Conservation (phyloP, 37 sponge, comb jelly and placozoan species). For the Crambe crambe region DNA sequence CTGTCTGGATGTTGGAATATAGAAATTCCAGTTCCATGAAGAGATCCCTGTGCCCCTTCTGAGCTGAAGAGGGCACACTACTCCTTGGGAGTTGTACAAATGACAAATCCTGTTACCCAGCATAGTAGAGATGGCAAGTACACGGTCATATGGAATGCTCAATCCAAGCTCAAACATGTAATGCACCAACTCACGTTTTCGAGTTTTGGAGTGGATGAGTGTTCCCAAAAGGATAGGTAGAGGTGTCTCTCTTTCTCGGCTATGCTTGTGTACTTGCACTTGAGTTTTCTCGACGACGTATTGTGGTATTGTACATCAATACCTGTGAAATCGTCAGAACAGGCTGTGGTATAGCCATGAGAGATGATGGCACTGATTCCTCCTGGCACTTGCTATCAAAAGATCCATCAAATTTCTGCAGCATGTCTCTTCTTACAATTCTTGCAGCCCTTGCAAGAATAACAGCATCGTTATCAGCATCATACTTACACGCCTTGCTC, state of each 20-base stretch:
- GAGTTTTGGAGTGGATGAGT: conserved; percentile 27
- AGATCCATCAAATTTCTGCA: no score
- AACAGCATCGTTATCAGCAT: conserved; percentile 23
- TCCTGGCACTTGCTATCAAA: no score
- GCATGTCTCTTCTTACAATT: conserved; percentile 16
- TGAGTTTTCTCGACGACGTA: neutral
- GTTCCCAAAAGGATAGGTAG: conserved; percentile 25
- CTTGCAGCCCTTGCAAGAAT: conserved; percentile 7
- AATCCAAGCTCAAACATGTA: conserved; percentile 18
- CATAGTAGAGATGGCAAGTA: conserved; percentile 20
- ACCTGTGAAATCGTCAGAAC: no score
- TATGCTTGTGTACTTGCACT: conserved; percentile 9
- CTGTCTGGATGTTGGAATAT: conserved; percentile 37
- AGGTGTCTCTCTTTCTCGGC: conserved; percentile 31
- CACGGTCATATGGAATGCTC: conserved; percentile 45
- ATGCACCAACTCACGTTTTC: conserved; percentile 38
- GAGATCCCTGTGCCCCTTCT: conserved; percentile 18
- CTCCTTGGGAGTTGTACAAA: no score
- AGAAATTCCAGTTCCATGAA: conserved; percentile 46
- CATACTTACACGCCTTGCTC: conserved; percentile 17
- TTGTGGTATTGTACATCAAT: no score
- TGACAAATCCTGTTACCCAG: conserved; percentile 37
- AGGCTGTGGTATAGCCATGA: no score
- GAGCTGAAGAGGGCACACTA: no score
- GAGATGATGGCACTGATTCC: no score